phyloP scores from a whole-genome alignment of 2,797 vertebrate genomes.

The Gambelia wislizenii region DNA sequence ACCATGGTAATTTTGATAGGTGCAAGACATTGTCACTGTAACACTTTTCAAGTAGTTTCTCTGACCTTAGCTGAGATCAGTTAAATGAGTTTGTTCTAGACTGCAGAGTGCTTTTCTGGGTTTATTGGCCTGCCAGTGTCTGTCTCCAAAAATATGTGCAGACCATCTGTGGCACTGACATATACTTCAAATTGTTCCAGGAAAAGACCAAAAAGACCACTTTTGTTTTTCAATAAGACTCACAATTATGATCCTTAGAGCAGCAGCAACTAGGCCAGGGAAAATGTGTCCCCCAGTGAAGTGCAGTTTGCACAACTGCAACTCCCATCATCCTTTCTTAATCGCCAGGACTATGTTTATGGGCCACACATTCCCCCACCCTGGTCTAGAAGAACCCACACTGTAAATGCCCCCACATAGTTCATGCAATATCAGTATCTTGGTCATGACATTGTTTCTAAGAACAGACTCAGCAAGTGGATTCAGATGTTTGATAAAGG shows the following conservation, averaged over 20 bases:
- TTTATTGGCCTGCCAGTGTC: slow-evolving; percentile 7
- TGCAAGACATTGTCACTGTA: not conserved
- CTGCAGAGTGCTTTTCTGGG: not conserved
- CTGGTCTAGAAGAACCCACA: not conserved
- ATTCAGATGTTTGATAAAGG: not conserved
- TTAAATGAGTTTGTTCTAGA: not conserved
- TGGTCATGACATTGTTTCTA: not conserved
- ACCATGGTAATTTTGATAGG: not conserved
- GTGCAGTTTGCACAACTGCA: not conserved
- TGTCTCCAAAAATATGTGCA: not conserved
- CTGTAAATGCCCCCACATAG: not conserved
- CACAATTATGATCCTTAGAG: not conserved
- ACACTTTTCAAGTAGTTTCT: not conserved
- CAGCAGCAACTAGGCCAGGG: not conserved
- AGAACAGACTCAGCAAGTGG: not conserved
- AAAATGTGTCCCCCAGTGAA: not conserved
- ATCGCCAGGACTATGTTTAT: no score
- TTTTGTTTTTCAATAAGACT: not conserved
- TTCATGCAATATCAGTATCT: not conserved
- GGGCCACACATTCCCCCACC: not conserved
- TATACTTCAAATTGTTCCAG: not conserved
- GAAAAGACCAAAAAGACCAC: not conserved
- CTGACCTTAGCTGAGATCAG: not conserved
- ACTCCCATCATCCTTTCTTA: not conserved
- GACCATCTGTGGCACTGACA: not conserved